phyloP scores from a whole-genome alignment of 1,140 invertebrate species.

The Neodiprion virginianus region DNA sequence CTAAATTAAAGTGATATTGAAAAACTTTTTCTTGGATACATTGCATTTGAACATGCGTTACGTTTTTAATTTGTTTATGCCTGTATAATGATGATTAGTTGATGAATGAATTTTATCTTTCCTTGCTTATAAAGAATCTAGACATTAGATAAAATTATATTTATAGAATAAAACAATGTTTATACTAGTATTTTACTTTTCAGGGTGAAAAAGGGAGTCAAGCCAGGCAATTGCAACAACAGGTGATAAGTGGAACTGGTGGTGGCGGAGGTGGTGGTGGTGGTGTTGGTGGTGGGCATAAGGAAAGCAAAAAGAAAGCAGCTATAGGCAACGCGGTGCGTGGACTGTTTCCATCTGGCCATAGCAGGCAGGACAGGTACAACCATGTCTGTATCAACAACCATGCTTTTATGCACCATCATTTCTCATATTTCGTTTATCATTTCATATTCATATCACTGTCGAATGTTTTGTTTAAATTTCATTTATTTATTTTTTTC shows the following conservation, averaged over 20 bases:
- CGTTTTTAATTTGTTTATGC: too few species aligned
- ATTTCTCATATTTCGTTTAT: constrained; percentile 41
- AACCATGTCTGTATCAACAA: constrained; percentile 64
- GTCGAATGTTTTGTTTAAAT: constrained; percentile 25
- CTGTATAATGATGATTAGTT: too few species aligned
- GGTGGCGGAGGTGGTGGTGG: constrained; percentile 51
- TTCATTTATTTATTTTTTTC: constrained; percentile 24
- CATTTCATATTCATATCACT: constrained; percentile 28
- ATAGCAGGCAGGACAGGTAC: constrained; percentile 63
- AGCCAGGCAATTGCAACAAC: constrained; percentile 45
- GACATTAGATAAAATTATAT: too few species aligned
- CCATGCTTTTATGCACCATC: constrained; percentile 60
- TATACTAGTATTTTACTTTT: background rate
- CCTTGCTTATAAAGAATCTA: too few species aligned
- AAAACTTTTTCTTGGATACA: background rate
- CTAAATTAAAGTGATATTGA: too few species aligned
- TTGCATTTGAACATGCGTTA: too few species aligned
- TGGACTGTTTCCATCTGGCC: constrained; percentile 59
- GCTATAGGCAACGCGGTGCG: constrained; percentile 62
- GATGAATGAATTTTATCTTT: too few species aligned
- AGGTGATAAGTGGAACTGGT: constrained; percentile 47
- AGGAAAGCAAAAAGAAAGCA: constrained; percentile 59
- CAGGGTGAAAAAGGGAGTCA: constrained; percentile 48
- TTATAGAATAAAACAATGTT: too few species aligned
- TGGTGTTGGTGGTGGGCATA: constrained; percentile 52